Conservation (phyloP, 2,888 invertebrate species). For the Papilio demoleus region DNA sequence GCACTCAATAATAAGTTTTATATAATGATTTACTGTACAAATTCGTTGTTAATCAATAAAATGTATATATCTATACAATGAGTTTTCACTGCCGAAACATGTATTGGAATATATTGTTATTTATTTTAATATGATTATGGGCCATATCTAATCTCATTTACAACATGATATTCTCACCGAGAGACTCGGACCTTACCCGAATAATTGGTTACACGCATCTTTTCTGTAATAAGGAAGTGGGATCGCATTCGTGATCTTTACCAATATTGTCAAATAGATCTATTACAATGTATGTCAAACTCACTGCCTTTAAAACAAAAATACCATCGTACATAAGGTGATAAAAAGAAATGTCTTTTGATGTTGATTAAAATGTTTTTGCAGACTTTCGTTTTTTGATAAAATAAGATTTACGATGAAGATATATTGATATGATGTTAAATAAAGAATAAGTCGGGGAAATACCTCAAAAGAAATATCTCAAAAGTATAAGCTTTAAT, state of each 20-base stretch:
- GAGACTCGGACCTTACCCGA: too few species aligned
- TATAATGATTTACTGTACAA: background rate
- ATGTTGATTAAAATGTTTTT: background rate
- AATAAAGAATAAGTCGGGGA: constrained; percentile 7
- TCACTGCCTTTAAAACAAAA: background rate
- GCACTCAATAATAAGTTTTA: constrained; percentile 1
- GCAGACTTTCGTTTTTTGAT: background rate
- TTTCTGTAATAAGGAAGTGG: too few species aligned
- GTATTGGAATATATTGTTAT: too few species aligned
- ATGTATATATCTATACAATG: background rate
- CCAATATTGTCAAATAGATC: too few species aligned
- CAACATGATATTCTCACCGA: too few species aligned
- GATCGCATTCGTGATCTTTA: too few species aligned
- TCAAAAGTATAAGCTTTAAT: too few species aligned
- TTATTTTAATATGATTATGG: too few species aligned
- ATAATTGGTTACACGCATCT: too few species aligned
- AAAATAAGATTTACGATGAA: constrained; percentile 3
- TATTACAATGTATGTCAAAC: background rate
- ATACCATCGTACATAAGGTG: background rate
- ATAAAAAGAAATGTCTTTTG: constrained; percentile 3
- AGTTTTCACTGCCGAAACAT: background rate
- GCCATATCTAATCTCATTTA: too few species aligned
- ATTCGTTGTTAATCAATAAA: background rate
- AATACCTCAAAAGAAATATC: constrained; percentile 8
- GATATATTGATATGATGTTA: constrained; percentile 2